Base-by-base conservation (phyloP, 2,113 vertebrate species). In the Tichodroma muraria region DNA sequence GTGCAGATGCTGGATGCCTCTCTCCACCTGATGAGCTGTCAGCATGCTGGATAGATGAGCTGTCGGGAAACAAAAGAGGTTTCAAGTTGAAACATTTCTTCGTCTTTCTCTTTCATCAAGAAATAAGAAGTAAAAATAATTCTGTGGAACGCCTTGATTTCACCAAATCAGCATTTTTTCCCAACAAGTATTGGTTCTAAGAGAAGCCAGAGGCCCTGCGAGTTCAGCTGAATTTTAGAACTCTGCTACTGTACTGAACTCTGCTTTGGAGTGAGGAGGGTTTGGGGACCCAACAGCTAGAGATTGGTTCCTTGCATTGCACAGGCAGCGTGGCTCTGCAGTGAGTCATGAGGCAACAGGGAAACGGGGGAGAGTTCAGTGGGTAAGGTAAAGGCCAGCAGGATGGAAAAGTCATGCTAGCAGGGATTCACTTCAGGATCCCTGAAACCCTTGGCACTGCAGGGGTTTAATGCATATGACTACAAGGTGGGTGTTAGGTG, bases 21-120 rank as follows among this genome's bases (percentile, higher is more conserved):
- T 86, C 88, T 93, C 76, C 33, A 94, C 90, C 90, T 96, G 94
- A 96, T 90, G 85, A 96, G 72, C 94, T 96, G 90, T 95, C 96
- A 94, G 50, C 88, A 76, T 92, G 64, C 72, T 80, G 85, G 76
- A 88, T 86, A 92, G 92, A 96, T 95, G 90, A 96, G 47, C 92
- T 94, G 92, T 88, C 5, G 11, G 76, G 52, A 83, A 86, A 80
- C 1, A 23, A 91, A 83, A 92, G 90, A 86, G 80, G 52, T 80
- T 96, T 93, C 88, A 92, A 54, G 33, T 80, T 93, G 85, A 96
- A 93, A 52, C 1, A 3, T 85, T 81, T 59, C 84, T 89, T 53
- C 6, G 9, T 10, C 35, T 53, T 82, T 50, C 83, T 87, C 15
- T 79, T 59, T 50, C 15, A 24, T 52, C 11, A 44, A 63, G 63